A percentile compares a stretch with the other conserved stretches of the same genome.
Conservation (phyloP, 2,113 vertebrate species). For the Coptodon bakossiorum region DNA sequence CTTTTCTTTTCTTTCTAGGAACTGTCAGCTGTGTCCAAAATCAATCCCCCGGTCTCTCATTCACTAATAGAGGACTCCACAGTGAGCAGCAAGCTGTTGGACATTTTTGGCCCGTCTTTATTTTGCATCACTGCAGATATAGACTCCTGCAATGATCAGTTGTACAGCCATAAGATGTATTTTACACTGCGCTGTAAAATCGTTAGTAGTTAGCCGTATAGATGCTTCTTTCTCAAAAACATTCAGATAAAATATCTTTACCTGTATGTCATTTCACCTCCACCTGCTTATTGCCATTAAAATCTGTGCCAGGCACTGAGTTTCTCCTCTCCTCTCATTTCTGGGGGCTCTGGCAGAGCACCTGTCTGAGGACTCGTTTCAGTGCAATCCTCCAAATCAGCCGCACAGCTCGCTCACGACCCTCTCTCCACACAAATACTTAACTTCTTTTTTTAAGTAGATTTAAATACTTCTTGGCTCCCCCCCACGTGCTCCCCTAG, state of each 20-base stretch:
- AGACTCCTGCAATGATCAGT: not conserved
- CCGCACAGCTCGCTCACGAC: not conserved
- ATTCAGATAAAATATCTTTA: not conserved
- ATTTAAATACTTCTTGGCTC: not conserved
- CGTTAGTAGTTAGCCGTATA: not conserved
- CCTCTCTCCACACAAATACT: not conserved
- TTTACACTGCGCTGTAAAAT: not conserved
- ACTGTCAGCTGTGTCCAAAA: not conserved
- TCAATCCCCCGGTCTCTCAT: not conserved
- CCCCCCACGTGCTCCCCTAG: not conserved
- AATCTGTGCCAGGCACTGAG: not conserved
- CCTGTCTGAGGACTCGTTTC: not conserved
- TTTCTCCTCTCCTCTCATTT: not conserved
- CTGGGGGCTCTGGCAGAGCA: not conserved
- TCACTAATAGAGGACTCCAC: not conserved
- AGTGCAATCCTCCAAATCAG: not conserved
- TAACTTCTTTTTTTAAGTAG: not conserved
- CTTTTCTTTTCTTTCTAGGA: not conserved
- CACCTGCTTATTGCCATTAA: not conserved
- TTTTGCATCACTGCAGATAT: not conserved
- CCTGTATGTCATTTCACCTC: not conserved
- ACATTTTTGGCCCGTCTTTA: not conserved
- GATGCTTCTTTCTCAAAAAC: not conserved
- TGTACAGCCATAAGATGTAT: not conserved
- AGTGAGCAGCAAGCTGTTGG: not conserved